Conservation (phyloP, 2,888 invertebrate species). For the Spisula solida region DNA sequence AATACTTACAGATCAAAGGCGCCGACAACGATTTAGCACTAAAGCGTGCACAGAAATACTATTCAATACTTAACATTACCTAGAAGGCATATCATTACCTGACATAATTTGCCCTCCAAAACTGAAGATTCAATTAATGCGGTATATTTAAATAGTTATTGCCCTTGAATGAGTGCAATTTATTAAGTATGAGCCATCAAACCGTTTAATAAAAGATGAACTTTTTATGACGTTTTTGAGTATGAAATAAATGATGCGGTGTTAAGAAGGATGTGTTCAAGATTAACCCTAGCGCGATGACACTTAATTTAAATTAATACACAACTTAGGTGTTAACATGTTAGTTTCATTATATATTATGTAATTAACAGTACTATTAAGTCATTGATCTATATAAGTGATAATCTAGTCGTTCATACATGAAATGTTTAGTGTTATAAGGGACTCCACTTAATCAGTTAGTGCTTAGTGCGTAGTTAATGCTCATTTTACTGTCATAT, state of each 20-base stretch:
- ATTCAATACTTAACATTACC: background rate
- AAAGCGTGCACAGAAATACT: background rate
- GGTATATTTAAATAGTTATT: background rate
- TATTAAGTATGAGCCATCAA: background rate
- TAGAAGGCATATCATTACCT: background rate
- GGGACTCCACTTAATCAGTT: too few species aligned
- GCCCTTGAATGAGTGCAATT: background rate
- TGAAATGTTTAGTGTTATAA: background rate
- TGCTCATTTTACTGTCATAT: too few species aligned
- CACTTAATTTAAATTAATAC: background rate
- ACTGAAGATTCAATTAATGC: conserved; percentile 15
- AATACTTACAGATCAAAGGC: background rate
- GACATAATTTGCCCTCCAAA: background rate
- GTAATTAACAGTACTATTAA: background rate
- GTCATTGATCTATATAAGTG: background rate
- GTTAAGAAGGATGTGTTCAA: background rate
- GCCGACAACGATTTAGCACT: background rate
- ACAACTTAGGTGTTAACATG: background rate
- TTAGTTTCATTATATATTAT: background rate
- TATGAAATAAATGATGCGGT: conserved; percentile 1
- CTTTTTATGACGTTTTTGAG: background rate
- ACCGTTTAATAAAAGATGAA: background rate
- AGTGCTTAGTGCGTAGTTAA: too few species aligned
- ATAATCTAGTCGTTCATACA: background rate
- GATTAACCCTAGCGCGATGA: background rate